Percentiles rank a stretch among this genome's conserved stretches.
phyloP scores from a whole-genome alignment of 2,888 invertebrate genomes.

The Catocala nupta region DNA sequence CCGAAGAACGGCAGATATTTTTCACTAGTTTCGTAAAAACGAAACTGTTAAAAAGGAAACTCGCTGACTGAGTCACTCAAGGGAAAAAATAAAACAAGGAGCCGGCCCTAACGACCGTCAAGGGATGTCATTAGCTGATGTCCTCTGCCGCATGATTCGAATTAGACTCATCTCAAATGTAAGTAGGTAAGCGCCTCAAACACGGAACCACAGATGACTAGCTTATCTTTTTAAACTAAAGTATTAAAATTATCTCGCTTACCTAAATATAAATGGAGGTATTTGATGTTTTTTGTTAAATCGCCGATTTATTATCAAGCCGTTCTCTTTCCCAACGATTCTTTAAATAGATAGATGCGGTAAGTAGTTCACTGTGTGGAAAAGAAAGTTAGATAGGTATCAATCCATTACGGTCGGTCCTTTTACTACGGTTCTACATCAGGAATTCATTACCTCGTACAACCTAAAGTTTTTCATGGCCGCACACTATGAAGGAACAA shows the following conservation, averaged over 20 bases:
- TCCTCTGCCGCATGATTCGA: constrained; percentile 75
- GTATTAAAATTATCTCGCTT: not conserved
- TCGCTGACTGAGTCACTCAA: constrained; percentile 76
- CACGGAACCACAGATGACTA: constrained; percentile 17
- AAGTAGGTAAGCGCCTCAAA: constrained; percentile 27
- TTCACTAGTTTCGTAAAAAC: constrained; percentile 61
- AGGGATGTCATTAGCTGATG: constrained; percentile 80
- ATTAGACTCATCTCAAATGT: constrained; percentile 61
- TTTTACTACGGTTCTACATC: constrained; percentile 42
- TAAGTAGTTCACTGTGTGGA: constrained; percentile 20
- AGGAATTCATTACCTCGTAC: constrained; percentile 48
- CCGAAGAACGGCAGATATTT: constrained; percentile 44
- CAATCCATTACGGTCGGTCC: constrained; percentile 44
- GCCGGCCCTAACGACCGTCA: constrained; percentile 74
- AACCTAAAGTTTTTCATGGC: constrained; percentile 46
- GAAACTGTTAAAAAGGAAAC: constrained; percentile 57
- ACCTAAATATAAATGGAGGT: not conserved
- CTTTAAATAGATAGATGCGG: constrained; percentile 18
- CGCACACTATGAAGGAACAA: constrained; percentile 48
- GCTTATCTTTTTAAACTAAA: not conserved
- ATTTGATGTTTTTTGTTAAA: not conserved
- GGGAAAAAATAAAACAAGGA: constrained; percentile 80
- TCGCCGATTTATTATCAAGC: constrained; percentile 4
- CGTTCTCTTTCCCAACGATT: constrained; percentile 19
- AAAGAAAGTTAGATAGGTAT: constrained; percentile 38